A percentile compares a stretch with the other conserved stretches of the same genome.
These are phyloP conservation scores for Dromius quadrimaculatus DNA, from an alignment of 2,888 invertebrate genomes.

Conservation along the genomic window DNA sequence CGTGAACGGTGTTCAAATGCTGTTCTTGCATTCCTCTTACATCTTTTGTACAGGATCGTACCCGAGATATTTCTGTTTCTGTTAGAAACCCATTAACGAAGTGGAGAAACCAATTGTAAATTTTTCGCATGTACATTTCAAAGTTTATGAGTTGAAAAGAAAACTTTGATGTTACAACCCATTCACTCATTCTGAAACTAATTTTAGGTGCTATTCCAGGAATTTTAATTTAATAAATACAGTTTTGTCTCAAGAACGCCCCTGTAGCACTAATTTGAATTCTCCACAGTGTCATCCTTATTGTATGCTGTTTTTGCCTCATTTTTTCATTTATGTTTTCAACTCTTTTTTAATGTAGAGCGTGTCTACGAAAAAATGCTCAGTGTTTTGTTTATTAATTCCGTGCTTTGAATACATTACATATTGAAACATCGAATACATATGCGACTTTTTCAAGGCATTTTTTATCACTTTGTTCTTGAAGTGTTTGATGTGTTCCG, in stretches of 20 bases:
- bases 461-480: constrained; percentile 17
- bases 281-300: constrained; percentile 2
- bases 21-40: constrained; percentile 14
- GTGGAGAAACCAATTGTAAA: too few relatives aligned
- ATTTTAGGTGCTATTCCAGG: too few relatives aligned
- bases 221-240: too few relatives aligned
- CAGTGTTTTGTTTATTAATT: constrained; percentile 36
- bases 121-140: too few relatives aligned
- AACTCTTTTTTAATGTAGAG: constrained; percentile 32
- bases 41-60: not conserved
- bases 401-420: constrained; percentile 31
- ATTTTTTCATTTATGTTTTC: constrained; percentile 32
- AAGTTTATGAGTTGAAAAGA: too few relatives aligned
- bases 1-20: constrained; percentile 1
- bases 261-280: constrained; percentile 1
- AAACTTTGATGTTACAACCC: too few relatives aligned
- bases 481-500: constrained; percentile 18
- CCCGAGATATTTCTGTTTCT: not conserved
- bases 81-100: too few relatives aligned
- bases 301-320: constrained; percentile 10
- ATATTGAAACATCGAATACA: constrained; percentile 17
- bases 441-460: constrained; percentile 6
- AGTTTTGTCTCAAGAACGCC: too few relatives aligned
- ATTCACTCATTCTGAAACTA: too few relatives aligned
- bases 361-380: constrained; percentile 33